Percentiles rank a stretch among this genome's conserved stretches.
Conservation (phyloP, 2,113 vertebrate species). For the Pleuronectes platessa region DNA sequence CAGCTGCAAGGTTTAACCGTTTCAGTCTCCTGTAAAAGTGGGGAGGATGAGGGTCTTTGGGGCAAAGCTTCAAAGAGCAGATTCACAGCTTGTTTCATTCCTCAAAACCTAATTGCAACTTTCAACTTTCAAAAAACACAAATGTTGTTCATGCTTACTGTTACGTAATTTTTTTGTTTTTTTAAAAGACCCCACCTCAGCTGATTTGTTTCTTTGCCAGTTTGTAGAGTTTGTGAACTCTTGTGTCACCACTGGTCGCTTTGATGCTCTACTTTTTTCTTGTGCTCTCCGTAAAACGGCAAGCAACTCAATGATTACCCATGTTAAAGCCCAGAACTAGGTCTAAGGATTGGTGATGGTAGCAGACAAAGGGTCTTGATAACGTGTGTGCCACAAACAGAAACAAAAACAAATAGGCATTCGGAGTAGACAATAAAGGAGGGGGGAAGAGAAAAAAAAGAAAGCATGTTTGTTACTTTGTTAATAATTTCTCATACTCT, state of each 20-base stretch:
- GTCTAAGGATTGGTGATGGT: conserved; percentile 70
- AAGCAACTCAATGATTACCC: conserved; percentile 58
- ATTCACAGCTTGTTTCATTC: conserved; percentile 78
- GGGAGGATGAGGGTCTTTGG: conserved; percentile 75
- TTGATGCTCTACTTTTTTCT: conserved; percentile 45
- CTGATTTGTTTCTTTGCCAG: conserved; percentile 62
- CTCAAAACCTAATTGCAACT: conserved; percentile 60
- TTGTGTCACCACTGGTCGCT: conserved; percentile 50
- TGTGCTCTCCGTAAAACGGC: conserved; percentile 56
- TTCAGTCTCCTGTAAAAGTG: conserved; percentile 67
- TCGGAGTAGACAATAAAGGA: conserved; percentile 64
- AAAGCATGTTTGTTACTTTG: conserved; percentile 84
- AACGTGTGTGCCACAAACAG: conserved; percentile 83
- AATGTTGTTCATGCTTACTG: conserved; percentile 75
- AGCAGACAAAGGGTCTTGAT: conserved; percentile 60
- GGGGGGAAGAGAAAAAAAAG: conserved; percentile 82
- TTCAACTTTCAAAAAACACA: conserved; percentile 67
- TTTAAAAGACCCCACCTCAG: conserved; percentile 63
- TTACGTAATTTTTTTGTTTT: conserved; percentile 52
- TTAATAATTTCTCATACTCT: conserved; percentile 88
- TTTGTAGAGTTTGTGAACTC: conserved; percentile 60
- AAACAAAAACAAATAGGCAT: conserved; percentile 81
- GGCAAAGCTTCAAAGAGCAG: conserved; percentile 79
- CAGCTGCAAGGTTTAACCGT: conserved; percentile 60
- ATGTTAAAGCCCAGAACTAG: conserved; percentile 48